Evolutionary conservation across 1,140 invertebrate species (phyloP).

Genomic region (Apis dorsata): DNA sequence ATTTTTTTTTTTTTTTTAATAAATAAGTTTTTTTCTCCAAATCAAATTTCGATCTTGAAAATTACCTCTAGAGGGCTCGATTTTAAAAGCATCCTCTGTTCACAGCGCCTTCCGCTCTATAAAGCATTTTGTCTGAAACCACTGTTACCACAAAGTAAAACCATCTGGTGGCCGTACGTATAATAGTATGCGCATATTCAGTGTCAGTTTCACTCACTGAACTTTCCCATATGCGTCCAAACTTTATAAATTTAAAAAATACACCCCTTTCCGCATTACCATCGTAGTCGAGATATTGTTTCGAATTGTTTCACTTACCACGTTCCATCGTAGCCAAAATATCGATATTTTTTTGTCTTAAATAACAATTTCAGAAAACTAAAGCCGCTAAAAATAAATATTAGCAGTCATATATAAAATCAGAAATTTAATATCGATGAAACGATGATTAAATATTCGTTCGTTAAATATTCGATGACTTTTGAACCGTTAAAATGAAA

Average conservation of each 20-base stretch:
- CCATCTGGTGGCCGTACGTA: neutral
- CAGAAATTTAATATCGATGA: no score
- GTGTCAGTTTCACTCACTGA: neutral
- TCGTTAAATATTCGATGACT: no score
- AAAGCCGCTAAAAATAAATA: no score
- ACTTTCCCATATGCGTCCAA: neutral
- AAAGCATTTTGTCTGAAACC: neutral
- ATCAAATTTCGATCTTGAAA: neutral
- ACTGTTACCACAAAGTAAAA: neutral
- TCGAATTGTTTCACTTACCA: neutral
- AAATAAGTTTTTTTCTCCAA: neutral
- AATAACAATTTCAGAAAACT: no score
- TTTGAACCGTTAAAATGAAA: no score
- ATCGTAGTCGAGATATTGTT: neutral
- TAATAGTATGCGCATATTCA: neutral
- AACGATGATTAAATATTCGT: no score
- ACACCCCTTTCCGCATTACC: neutral
- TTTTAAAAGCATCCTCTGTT: neutral
- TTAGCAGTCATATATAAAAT: no score
- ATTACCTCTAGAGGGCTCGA: neutral
- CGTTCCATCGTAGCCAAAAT: no score
- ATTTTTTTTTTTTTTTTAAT: no score
- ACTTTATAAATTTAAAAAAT: neutral
- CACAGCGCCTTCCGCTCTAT: neutral
- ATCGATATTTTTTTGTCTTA: no score